Percentiles rank a stretch among this genome's conserved stretches.
These are phyloP conservation scores for Centruroides vittatus DNA, from an alignment of 1,140 invertebrate genomes.

Conservation along the genomic window DNA sequence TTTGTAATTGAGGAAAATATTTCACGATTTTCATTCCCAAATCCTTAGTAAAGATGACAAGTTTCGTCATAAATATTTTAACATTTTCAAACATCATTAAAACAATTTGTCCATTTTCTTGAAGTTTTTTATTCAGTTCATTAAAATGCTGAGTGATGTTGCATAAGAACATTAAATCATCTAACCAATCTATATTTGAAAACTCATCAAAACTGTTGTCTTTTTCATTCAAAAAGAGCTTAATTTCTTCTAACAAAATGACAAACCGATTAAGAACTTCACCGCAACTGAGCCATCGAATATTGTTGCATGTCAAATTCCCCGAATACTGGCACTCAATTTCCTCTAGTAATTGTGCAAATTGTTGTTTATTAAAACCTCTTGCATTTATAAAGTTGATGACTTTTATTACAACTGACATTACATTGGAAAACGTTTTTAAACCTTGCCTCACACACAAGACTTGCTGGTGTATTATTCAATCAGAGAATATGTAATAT, in stretches of 20 bases:
- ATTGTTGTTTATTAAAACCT: conserved; percentile 22
- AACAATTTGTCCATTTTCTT: not conserved
- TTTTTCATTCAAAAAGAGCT: conserved; percentile 21
- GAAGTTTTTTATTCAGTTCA: not conserved
- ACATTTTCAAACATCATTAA: not conserved
- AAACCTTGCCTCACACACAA: conserved; percentile 15
- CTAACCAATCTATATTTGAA: not conserved
- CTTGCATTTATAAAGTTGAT: conserved; percentile 5
- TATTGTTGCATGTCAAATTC: conserved; percentile 25
- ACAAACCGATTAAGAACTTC: conserved; percentile 25
- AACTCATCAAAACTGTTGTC: not conserved
- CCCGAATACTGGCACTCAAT: conserved; percentile 23
- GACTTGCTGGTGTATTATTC: conserved; percentile 18
- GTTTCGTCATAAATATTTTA: conserved; percentile 1
- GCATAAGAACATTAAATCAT: conserved; percentile 1
- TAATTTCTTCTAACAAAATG: conserved; percentile 25
- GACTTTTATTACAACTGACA: not conserved
- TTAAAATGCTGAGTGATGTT: not conserved
- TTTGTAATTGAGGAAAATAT: no score
- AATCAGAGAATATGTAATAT: conserved; percentile 15
- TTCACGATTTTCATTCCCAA: no score
- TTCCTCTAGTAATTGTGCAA: conserved; percentile 22
- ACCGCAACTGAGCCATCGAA: conserved; percentile 24
- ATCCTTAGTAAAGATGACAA: not conserved
- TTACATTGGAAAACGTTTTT: conserved; percentile 22